Conservation (phyloP, 2,113 vertebrate species). For the Butastur rufipennis region DNA sequence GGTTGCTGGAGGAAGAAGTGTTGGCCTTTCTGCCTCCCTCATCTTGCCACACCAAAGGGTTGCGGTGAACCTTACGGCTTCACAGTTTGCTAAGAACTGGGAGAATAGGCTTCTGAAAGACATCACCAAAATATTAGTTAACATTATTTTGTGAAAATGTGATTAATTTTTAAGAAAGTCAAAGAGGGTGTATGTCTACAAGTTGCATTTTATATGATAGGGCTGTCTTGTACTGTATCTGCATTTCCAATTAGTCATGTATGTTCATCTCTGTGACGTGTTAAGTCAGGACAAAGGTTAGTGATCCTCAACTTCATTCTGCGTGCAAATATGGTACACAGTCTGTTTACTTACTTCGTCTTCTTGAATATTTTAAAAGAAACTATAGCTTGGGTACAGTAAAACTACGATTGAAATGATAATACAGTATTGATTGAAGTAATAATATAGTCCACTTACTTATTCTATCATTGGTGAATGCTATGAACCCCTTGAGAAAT, state of each 20-base stretch:
- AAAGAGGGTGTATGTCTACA: not conserved
- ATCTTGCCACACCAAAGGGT: not conserved
- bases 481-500: conserved; percentile 26
- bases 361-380: conserved; percentile 54
- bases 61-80: not conserved
- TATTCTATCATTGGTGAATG: conserved; percentile 47
- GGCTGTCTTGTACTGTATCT: conserved; percentile 48
- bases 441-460: conserved; percentile 58
- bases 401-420: conserved; percentile 54
- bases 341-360: conserved; percentile 37
- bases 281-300: conserved; percentile 47
- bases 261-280: conserved; percentile 60
- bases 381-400: conserved; percentile 61
- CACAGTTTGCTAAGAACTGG: not conserved
- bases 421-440: conserved; percentile 59
- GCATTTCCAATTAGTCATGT: conserved; percentile 39
- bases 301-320: conserved; percentile 37
- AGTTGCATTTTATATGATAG: conserved; percentile 46
- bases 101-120: not conserved
- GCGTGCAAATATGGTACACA: conserved; percentile 17
- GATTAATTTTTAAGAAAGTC: not conserved
- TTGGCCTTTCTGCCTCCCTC: not conserved
- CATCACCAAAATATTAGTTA: not conserved
- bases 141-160: not conserved
- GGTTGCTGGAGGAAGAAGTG: not conserved